A percentile compares a stretch with the other conserved stretches of the same genome.
Conservation (phyloP, 23 tunicate genomes). For the Diplosoma virens region DNA sequence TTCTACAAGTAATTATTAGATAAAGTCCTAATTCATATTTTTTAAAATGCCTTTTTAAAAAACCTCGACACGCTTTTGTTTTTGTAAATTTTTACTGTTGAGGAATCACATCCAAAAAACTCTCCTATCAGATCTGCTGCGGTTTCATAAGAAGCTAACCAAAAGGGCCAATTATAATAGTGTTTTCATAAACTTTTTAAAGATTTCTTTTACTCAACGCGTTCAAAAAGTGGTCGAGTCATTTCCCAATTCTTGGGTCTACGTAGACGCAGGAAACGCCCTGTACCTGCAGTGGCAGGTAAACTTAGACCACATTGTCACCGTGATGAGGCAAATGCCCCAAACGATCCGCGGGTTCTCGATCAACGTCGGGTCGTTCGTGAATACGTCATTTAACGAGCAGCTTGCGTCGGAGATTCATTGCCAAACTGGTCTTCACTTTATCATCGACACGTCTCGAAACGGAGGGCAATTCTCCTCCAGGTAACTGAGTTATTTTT, state of each 20-base stretch:
- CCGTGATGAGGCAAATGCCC: slow-evolving; percentile 86
- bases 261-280: slow-evolving; percentile 98
- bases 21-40: too few relatives aligned
- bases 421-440: slow-evolving; percentile 91
- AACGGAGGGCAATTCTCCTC: slow-evolving; percentile 86
- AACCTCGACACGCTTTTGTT: too few relatives aligned
- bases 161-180: too few relatives aligned
- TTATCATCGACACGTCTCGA: slow-evolving; percentile 89
- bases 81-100: too few relatives aligned
- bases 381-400: slow-evolving; percentile 65
- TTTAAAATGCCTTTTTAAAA: too few relatives aligned
- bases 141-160: too few relatives aligned
- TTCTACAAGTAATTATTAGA: too few relatives aligned
- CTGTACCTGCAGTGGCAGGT: slow-evolving; percentile 94
- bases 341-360: slow-evolving; percentile 78
- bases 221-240: slow-evolving; percentile 51
- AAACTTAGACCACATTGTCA: slow-evolving; percentile 77
- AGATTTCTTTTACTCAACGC: slow-evolving; percentile 75
- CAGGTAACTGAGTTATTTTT: slow-evolving; percentile 12
- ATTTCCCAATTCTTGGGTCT: slow-evolving; percentile 83
- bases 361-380: slow-evolving; percentile 93
- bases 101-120: too few relatives aligned
- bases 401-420: slow-evolving; percentile 69
- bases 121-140: too few relatives aligned
- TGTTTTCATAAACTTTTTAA: too few relatives aligned